A percentile compares a stretch with the other conserved stretches of the same genome.
Evolutionary conservation across 1,140 invertebrate genomes (phyloP).

Genomic region (Sycobia sp.): DNA sequence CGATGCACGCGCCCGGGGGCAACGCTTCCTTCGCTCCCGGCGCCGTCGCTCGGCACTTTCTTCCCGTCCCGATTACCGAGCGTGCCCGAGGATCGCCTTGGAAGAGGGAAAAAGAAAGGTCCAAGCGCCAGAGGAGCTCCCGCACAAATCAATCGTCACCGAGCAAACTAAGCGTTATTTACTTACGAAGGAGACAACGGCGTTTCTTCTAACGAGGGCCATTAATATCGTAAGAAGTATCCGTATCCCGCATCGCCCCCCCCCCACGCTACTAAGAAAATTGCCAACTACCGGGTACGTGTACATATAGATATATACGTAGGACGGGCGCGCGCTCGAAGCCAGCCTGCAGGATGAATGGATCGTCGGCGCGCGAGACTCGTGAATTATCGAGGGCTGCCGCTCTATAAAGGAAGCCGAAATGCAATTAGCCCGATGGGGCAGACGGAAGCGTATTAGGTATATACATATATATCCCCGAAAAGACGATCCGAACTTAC

Average conservation of each 20-base stretch:
- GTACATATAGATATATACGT: too few species aligned
- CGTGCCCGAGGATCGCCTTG: background rate
- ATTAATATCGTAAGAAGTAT: slow-evolving; percentile 14
- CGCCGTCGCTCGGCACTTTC: too few species aligned
- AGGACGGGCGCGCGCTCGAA: background rate
- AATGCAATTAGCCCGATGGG: slow-evolving; percentile 25
- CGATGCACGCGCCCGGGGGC: too few species aligned
- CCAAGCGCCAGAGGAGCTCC: background rate
- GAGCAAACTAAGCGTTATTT: slow-evolving; percentile 27
- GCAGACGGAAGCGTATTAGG: slow-evolving; percentile 13
- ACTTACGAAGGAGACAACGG: slow-evolving; percentile 18
- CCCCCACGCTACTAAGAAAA: background rate
- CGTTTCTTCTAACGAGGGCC: slow-evolving; percentile 16
- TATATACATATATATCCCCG: too few species aligned
- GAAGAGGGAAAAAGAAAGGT: slow-evolving; percentile 2
- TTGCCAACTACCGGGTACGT: too few species aligned
- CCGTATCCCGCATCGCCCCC: too few species aligned
- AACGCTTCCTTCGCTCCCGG: background rate
- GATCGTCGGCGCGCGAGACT: slow-evolving; percentile 10
- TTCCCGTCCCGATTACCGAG: too few species aligned
- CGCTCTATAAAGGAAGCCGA: slow-evolving; percentile 24
- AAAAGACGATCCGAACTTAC: too few species aligned
- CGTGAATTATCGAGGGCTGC: slow-evolving; percentile 22
- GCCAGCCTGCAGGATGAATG: slow-evolving; percentile 30
- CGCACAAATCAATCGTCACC: slow-evolving; percentile 26